Evolutionary conservation across 2,113 vertebrate genomes (phyloP), one percentile per base, ranked within the genome.

Genomic region (Ammodytes marinus): DNA sequence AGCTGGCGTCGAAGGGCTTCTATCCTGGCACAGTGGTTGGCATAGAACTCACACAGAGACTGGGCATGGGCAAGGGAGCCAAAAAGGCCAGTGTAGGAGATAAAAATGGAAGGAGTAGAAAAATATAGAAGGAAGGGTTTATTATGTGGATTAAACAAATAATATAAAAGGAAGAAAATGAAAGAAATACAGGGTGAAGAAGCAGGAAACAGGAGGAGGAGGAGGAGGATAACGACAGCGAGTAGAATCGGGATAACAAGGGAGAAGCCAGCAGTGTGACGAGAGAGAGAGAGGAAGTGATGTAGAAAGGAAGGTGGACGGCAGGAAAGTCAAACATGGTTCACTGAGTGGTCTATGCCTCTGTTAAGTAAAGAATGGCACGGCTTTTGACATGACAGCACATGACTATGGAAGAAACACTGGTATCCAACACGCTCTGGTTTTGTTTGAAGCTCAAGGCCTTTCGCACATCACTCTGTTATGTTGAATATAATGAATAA

Each of bases 21-120:
- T 94, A 96, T 95, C 93, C 91, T 93, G 88, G 91, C 89, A 88
- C 93, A 91, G 85, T 93, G 92, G 87, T 80, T 93, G 88, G 93
- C 91, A 95, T 95, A 95, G 89, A 96, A 96, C 90, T 91, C 90
- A 91, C 93, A 92, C 90, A 95, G 93, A 89, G 90, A 95, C 95
- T 96, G 92, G 27, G 73, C 90, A 93, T 82, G 77, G 78, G 83
- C 78, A 81, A 88, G 80, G 90, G 76, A 76, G 81, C 81, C 27
- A 27, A 80, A 88, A 91, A 74, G 79, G 84, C 90, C 82, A 91
- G 82, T 82, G 83, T 77, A 5, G 87, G 77, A 90, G 78, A 79
- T 86, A 83, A 88, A 93, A 76, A 74, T 27, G 27, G 27, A 83
- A 82, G 69, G 76, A 78, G 79, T 79, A 90, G 78, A 88, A 85